A percentile compares a stretch with the other conserved stretches of the same genome.
Conservation (phyloP, 2,888 invertebrate genomes). For the Caenorhabditis sp. region DNA sequence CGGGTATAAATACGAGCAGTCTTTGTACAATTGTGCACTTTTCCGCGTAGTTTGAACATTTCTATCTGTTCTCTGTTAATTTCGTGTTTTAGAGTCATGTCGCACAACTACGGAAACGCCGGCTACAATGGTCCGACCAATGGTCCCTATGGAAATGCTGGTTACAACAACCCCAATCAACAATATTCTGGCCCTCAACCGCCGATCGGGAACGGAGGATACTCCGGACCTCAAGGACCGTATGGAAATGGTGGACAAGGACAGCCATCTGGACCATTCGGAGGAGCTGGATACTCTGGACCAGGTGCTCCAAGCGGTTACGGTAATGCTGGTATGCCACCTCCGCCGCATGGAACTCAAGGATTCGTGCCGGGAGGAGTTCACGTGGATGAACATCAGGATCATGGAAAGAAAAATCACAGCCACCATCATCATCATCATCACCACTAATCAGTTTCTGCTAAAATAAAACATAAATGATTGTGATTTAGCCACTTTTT, state of each 20-base stretch:
- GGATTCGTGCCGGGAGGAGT: constrained; percentile 23
- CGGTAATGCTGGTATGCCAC: constrained; percentile 36
- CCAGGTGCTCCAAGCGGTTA: constrained; percentile 22
- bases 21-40: too few species aligned
- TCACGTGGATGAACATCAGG: constrained; percentile 6
- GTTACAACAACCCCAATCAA: constrained; percentile 37
- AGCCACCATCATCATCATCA: constrained; percentile 35
- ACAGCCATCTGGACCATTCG: constrained; percentile 29
- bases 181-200: constrained; percentile 4
- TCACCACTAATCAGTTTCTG: constrained; percentile 8
- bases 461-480: too few species aligned
- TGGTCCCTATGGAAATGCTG: constrained; percentile 35
- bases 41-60: background rate
- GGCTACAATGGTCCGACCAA: constrained; percentile 43
- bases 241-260: constrained; percentile 29
- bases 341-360: constrained; percentile 31
- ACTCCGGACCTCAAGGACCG: constrained; percentile 22
- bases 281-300: constrained; percentile 37
- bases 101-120: constrained; percentile 53
- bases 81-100: constrained; percentile 30
- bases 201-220: too few species aligned
- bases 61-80: too few species aligned
- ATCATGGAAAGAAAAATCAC: constrained; percentile 26
- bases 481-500: too few species aligned
- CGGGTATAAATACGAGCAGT: too few species aligned